Conservation (phyloP, 2,888 invertebrate genomes). For the Plebejus argus region DNA sequence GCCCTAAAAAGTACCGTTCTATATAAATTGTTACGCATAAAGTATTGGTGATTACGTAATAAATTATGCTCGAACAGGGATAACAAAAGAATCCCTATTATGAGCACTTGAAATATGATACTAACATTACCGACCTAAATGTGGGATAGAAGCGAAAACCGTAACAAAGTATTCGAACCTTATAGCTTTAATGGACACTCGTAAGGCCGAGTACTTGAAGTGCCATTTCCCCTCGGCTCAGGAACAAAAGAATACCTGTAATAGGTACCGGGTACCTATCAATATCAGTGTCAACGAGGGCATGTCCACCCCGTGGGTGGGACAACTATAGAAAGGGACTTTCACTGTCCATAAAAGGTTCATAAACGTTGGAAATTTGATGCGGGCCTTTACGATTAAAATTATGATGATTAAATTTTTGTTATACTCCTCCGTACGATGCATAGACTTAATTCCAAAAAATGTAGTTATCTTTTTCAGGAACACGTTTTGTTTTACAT, state of each 20-base stretch:
- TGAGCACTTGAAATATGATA: conserved; percentile 8
- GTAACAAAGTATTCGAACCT: conserved; percentile 66
- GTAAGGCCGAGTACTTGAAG: conserved; percentile 59
- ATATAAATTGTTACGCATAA: neutral
- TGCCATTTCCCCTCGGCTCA: conserved; percentile 54
- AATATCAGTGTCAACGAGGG: conserved; percentile 28
- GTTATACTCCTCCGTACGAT: neutral
- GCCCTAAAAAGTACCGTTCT: neutral
- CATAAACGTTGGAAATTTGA: neutral
- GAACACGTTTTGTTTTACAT: neutral
- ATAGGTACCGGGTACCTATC: conserved; percentile 10
- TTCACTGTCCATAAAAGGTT: conserved; percentile 11
- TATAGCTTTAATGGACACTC: conserved; percentile 73
- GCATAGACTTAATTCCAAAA: neutral
- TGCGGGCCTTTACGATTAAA: conserved; percentile 10
- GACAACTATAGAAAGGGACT: conserved; percentile 15
- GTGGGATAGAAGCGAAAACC: conserved; percentile 34
- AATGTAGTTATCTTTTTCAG: neutral
- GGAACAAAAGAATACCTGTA: conserved; percentile 45
- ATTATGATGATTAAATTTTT: conserved; percentile 11
- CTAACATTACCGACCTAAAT: neutral
- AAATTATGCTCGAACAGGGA: neutral
- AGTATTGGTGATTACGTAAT: neutral
- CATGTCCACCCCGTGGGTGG: neutral
- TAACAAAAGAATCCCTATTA: conserved; percentile 13